Evolutionary conservation across 2,113 vertebrate species (phyloP).

Genomic region (Raja brachyura): DNA sequence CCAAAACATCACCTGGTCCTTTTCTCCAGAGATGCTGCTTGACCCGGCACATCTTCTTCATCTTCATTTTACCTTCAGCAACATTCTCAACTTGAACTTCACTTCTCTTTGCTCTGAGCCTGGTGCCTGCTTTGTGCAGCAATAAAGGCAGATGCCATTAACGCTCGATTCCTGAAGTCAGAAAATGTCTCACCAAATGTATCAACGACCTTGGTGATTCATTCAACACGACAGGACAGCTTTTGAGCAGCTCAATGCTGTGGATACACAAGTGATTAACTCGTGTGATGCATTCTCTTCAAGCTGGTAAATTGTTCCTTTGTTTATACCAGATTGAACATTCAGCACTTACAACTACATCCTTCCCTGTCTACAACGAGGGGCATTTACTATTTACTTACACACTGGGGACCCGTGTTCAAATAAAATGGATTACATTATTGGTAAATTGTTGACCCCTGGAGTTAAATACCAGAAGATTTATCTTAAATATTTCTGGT

Average conservation of each 20-base stretch:
- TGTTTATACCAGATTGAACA: neutral
- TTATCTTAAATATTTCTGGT: neutral
- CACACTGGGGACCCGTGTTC: neutral
- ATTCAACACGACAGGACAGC: neutral
- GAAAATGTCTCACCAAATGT: neutral
- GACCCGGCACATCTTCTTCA: too few species aligned
- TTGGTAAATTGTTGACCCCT: neutral
- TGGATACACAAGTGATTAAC: neutral
- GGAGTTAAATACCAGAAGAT: neutral
- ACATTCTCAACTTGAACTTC: too few species aligned
- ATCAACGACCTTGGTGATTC: neutral
- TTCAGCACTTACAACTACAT: neutral
- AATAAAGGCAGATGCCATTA: neutral
- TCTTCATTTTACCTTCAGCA: too few species aligned
- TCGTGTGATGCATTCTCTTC: neutral
- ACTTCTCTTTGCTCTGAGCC: too few species aligned
- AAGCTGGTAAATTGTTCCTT: neutral
- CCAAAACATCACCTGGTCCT: too few species aligned
- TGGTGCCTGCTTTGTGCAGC: too few species aligned
- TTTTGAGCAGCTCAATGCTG: neutral
- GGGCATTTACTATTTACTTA: too few species aligned
- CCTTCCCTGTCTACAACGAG: neutral
- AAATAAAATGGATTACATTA: neutral
- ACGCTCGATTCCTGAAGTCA: neutral
- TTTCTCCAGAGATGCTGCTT: too few species aligned